Evolutionary conservation across 1,140 invertebrate genomes (phyloP).

Genomic region (Drosophila jambulina): DNA sequence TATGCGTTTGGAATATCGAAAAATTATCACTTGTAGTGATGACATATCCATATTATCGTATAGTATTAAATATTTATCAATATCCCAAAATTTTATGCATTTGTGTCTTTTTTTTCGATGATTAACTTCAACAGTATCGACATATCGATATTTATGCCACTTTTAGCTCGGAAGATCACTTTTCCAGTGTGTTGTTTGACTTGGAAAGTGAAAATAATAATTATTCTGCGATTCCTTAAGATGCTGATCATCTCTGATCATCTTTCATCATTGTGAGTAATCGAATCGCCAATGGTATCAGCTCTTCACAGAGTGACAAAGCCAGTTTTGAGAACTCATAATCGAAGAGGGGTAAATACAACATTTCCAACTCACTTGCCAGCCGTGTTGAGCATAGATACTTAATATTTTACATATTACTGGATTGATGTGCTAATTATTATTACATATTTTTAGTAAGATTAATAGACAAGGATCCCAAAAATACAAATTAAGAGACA

Average conservation of each 20-base stretch:
- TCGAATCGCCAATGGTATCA: not conserved
- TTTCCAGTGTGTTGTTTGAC: not conserved
- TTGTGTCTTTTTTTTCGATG: too few species aligned
- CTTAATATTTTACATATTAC: not conserved
- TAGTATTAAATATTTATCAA: not conserved
- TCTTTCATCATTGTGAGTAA: not conserved
- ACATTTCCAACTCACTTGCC: not conserved
- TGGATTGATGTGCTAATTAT: not conserved
- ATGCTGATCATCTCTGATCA: not conserved
- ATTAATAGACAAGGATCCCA: not conserved
- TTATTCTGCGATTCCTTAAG: not conserved
- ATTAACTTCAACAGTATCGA: not conserved
- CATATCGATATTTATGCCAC: not conserved
- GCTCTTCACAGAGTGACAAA: not conserved
- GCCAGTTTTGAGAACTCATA: slow-evolving; percentile 1
- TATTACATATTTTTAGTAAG: not conserved
- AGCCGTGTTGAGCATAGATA: not conserved
- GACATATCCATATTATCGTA: too few species aligned
- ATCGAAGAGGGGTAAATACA: not conserved
- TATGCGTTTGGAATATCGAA: too few species aligned
- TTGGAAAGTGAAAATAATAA: not conserved
- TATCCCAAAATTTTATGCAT: too few species aligned
- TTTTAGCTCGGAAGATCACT: not conserved
- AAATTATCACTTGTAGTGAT: too few species aligned
- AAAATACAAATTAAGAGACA: not conserved